Base-by-base conservation (phyloP, 2,113 vertebrate genomes). In the Nibea albiflora region DNA sequence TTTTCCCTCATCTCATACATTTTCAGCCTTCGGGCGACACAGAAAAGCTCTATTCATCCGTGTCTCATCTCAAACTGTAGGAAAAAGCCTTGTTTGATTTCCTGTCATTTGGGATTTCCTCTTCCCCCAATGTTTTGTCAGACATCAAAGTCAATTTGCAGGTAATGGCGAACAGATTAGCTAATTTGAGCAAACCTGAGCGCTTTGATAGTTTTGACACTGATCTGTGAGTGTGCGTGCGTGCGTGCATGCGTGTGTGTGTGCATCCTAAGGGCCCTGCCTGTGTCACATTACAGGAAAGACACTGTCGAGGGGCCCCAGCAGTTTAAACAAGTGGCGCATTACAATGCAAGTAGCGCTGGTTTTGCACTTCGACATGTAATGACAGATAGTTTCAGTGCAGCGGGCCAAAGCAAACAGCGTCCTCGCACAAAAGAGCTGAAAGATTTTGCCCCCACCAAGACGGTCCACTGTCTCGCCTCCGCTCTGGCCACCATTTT, bases 361-460 rank as follows among this genome's bases (percentile, higher is more conserved):
- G 54, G 91, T 83, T 83, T 80, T 93, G 85, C 57, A 86, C 91
- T 88, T 89, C 84, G 92, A 95, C 93, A 86, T 76, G 85, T 92
- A 92, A 93, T 94, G 94, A 95, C 94, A 89, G 93, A 93, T 92
- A 49, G 89, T 93, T 93, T 95, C 84, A 92, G 79, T 83, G 86
- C 83, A 70, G 67, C 17, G 58, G 62, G 88, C 94, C 92, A 95
- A 95, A 95, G 86, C 84, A 94, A 95, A 95, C 90, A 95, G 16
- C 15, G 67, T 83, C 67, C 72, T 67, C 54, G 53, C 74, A 47
- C 81, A 77, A 57, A 69, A 35, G 5, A 81, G 75, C 87, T 77
- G 81, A 78, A 82, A 81, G 80, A 53, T 68, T 85, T 74, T 52
- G 52, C 78, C 81, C 76, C 78, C 69, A 67, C 53, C 58, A 28